Conservation (phyloP, 2,888 invertebrate genomes). For the Drosophila austrosaltans region DNA sequence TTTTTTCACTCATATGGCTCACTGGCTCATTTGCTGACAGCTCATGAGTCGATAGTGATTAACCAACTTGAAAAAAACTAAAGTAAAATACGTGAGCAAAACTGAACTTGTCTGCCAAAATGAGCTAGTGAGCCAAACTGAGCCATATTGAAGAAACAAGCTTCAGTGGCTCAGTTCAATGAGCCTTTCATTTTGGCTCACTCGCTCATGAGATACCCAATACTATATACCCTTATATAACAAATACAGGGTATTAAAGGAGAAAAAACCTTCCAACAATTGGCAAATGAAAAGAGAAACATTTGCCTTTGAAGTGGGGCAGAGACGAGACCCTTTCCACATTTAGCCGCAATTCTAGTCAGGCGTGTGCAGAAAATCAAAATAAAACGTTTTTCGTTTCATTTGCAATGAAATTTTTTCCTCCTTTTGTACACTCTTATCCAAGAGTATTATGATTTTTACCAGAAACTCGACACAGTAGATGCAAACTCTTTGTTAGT, state of each 20-base stretch:
- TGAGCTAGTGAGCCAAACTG: too few relatives aligned
- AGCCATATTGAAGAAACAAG: too few relatives aligned
- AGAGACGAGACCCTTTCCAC: conserved; percentile 11
- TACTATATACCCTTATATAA: neutral
- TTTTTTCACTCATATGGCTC: too few relatives aligned
- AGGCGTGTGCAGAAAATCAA: conserved; percentile 75
- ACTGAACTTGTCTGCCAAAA: too few relatives aligned
- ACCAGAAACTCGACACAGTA: neutral
- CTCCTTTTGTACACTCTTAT: neutral
- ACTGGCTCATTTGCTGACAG: too few relatives aligned
- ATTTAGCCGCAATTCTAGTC: conserved; percentile 30
- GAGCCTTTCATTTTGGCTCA: too few relatives aligned
- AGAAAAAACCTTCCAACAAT: conserved; percentile 21
- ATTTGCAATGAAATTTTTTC: conserved; percentile 72
- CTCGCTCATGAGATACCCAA: too few relatives aligned
- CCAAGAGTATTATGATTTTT: neutral
- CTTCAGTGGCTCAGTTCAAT: too few relatives aligned
- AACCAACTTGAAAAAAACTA: too few relatives aligned
- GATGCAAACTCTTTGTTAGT: too few relatives aligned
- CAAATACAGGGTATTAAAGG: neutral
- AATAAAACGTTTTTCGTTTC: conserved; percentile 78
- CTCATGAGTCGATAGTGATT: too few relatives aligned
- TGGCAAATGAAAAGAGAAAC: conserved; percentile 57
- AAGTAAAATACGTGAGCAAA: too few relatives aligned
- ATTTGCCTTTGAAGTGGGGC: conserved; percentile 63